These are phyloP conservation scores for Protobothrops flavoviridis DNA, from an alignment of 2,113 vertebrate genomes.

Conservation along the genomic window DNA sequence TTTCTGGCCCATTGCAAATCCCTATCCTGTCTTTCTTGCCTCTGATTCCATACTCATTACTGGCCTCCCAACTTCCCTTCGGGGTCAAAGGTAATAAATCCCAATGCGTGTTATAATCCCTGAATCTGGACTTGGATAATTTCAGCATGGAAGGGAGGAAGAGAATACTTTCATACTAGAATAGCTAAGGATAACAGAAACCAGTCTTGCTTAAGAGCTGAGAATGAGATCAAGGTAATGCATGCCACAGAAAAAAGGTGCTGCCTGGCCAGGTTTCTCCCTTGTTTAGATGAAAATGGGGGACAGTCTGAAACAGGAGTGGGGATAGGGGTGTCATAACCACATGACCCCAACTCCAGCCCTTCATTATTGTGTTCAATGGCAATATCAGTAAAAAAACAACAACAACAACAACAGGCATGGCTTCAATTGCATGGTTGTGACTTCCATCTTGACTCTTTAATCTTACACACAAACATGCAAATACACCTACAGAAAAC, in stretches of 20 bases:
- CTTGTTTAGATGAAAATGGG: not conserved
- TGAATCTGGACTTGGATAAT: not conserved
- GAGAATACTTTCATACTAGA: not conserved
- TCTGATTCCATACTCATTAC: not conserved
- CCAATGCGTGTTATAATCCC: not conserved
- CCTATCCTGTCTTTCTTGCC: not conserved
- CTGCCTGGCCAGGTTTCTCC: not conserved
- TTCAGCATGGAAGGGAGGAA: not conserved
- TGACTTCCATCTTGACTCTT: not conserved
- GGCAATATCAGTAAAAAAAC: not conserved
- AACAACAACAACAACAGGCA: not conserved
- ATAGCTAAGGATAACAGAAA: not conserved
- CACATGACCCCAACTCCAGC: not conserved
- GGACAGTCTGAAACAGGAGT: not conserved
- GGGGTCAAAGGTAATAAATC: not conserved
- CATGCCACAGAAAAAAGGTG: not conserved
- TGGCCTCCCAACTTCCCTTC: not conserved
- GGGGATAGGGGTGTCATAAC: not conserved
- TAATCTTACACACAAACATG: not conserved
- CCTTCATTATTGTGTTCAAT: not conserved
- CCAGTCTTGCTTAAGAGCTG: not conserved
- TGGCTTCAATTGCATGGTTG: not conserved
- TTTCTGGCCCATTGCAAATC: not conserved
- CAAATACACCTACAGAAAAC: not conserved
- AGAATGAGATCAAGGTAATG: not conserved